A percentile compares a stretch with the other conserved stretches of the same genome.
phyloP scores from a whole-genome alignment of 2,113 vertebrate species.

The Hyperoodon ampullatus region DNA sequence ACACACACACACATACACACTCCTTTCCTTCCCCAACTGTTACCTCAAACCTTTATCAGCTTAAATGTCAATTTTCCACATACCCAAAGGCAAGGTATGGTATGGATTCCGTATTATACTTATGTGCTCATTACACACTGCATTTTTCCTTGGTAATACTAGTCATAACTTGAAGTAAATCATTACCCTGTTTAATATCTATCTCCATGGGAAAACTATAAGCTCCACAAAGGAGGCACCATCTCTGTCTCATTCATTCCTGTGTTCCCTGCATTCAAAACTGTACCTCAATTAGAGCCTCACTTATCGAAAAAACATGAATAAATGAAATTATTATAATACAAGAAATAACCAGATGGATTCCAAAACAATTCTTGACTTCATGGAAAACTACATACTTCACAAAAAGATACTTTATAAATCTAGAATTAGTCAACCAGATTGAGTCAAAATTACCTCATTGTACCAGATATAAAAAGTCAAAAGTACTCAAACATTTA shows the following conservation, averaged over 20 bases:
- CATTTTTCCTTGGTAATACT: background rate
- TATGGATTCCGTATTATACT: background rate
- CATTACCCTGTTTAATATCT: background rate
- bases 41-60: background rate
- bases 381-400: slow-evolving; percentile 16
- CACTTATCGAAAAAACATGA: background rate
- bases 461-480: background rate
- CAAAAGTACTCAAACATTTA: background rate
- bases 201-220: background rate
- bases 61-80: background rate
- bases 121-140: background rate
- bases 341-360: slow-evolving; percentile 14
- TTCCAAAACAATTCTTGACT: slow-evolving; percentile 19
- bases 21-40: background rate
- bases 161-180: background rate
- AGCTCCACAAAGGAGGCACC: background rate
- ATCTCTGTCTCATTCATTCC: background rate
- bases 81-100: background rate
- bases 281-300: background rate
- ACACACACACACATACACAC: background rate
- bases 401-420: background rate
- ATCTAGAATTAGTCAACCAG: slow-evolving; percentile 8
- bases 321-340: background rate
- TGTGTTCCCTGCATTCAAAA: background rate
- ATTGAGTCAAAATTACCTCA: background rate